These are phyloP conservation scores for Bubo blakistoni DNA, from an alignment of 2,113 vertebrate genomes.

Conservation along the genomic window DNA sequence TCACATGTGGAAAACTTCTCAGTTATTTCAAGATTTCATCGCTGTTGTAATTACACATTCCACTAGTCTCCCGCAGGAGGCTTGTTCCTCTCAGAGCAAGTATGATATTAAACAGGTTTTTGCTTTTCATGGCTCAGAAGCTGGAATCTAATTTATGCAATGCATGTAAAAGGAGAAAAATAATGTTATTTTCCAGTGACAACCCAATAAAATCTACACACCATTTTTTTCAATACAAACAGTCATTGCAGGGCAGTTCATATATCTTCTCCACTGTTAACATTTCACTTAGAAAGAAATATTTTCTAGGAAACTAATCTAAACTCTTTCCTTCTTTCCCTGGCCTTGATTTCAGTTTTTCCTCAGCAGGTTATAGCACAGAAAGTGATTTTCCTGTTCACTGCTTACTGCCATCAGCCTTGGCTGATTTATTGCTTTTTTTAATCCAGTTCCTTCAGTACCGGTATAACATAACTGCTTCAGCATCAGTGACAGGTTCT, in stretches of 20 bases:
- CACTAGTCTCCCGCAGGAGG: neutral
- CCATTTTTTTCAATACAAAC: neutral
- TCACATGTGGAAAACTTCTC: neutral
- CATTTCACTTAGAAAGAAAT: neutral
- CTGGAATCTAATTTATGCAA: neutral
- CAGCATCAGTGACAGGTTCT: neutral
- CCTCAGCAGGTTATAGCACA: neutral
- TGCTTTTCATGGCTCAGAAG: neutral
- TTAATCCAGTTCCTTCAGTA: neutral
- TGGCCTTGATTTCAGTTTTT: neutral
- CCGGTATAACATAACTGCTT: neutral
- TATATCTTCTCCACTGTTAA: neutral
- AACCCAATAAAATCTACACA: neutral
- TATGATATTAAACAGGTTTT: neutral
- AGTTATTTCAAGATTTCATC: neutral
- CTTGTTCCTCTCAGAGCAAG: neutral
- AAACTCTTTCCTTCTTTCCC: neutral
- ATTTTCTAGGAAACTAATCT: neutral
- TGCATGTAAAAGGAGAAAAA: neutral
- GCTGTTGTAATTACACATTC: neutral
- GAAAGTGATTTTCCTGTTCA: constrained; percentile 30
- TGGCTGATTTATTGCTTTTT: neutral
- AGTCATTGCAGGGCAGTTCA: neutral
- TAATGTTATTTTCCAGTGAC: neutral
- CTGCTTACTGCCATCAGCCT: neutral